These are phyloP conservation scores for Gallirallus australis DNA, from an alignment of 2,797 vertebrate species.

Conservation along the genomic window DNA sequence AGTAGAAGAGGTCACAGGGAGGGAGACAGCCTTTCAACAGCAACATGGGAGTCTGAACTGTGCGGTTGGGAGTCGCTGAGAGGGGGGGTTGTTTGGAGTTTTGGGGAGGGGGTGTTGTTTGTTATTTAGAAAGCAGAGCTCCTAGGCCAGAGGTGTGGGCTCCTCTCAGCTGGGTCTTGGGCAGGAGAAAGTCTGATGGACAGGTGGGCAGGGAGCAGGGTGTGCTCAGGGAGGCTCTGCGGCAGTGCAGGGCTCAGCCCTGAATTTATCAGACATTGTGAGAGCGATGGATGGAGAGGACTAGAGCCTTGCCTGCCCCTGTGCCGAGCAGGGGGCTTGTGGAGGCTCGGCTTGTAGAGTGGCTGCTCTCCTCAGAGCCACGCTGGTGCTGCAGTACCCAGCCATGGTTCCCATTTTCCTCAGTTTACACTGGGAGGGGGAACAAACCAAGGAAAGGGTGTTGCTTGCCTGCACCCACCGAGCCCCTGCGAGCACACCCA, in stretches of 20 bases:
- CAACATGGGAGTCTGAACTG: not conserved
- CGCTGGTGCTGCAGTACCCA: fast-evolving
- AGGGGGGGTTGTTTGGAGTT: not conserved
- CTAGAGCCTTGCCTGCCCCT: not conserved
- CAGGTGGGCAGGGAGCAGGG: not conserved
- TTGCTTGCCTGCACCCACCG: not conserved
- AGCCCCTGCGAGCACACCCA: not conserved
- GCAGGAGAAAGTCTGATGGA: not conserved
- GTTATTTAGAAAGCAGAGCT: not conserved
- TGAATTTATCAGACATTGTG: not conserved
- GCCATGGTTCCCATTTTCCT: not conserved
- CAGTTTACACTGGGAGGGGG: not conserved
- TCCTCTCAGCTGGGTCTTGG: not conserved
- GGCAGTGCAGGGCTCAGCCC: not conserved
- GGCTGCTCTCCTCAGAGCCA: not conserved
- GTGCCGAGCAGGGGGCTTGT: not conserved
- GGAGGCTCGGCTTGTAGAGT: not conserved
- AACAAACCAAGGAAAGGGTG: not conserved
- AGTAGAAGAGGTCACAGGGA: not conserved
- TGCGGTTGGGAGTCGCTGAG: not conserved
- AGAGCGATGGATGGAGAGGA: not conserved
- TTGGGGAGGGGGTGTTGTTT: not conserved
- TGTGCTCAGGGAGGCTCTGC: not conserved
- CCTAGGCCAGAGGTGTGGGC: fast-evolving
- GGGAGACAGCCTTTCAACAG: not conserved